phyloP scores from a whole-genome alignment of 2,113 vertebrate genomes.

The Cisticola juncidis region DNA sequence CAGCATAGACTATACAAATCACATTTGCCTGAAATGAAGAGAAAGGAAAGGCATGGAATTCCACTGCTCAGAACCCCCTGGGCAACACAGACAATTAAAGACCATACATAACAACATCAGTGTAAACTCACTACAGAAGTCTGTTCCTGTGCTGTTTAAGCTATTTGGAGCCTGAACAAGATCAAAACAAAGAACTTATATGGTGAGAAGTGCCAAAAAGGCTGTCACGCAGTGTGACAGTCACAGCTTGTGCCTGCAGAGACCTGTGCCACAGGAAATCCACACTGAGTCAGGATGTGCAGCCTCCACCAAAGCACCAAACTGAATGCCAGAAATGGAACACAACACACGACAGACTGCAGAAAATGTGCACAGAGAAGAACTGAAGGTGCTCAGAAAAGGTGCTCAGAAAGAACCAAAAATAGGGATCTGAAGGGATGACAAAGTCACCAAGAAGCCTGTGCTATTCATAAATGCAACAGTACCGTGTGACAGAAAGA shows the following conservation, averaged over 20 bases:
- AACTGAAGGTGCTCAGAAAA: not conserved
- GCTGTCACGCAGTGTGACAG: not conserved
- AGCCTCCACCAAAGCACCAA: not conserved
- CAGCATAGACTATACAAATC: conserved; percentile 98
- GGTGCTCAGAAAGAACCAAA: not conserved
- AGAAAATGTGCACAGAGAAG: not conserved
- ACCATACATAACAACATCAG: not conserved
- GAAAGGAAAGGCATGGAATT: not conserved
- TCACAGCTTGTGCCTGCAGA: not conserved
- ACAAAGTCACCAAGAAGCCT: not conserved
- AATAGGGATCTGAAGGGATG: not conserved
- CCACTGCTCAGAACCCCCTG: not conserved
- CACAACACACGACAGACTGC: not conserved
- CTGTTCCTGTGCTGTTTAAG: not conserved
- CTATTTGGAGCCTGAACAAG: not conserved
- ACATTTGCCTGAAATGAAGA: conserved; percentile 90
- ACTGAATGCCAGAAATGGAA: not conserved
- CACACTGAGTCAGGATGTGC: not conserved
- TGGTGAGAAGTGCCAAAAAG: not conserved
- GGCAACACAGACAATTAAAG: not conserved
- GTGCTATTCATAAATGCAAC: not conserved
- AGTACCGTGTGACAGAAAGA: not conserved
- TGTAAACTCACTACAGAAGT: not conserved
- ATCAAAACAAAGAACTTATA: not conserved
- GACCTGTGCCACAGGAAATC: not conserved